phyloP scores from a whole-genome alignment of 2,888 invertebrate species.

The Actias luna region DNA sequence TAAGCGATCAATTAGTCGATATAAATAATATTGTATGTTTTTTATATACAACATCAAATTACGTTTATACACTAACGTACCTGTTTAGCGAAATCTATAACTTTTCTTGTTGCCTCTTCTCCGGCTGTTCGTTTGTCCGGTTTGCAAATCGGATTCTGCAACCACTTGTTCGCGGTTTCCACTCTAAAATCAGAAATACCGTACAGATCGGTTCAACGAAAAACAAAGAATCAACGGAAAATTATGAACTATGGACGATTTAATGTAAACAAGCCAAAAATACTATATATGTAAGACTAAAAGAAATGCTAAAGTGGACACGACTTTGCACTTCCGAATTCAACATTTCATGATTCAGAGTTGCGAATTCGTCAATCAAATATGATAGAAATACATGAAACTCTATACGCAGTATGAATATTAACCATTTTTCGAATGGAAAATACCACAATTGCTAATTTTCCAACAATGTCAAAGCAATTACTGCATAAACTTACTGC shows the following conservation, averaged over 20 bases:
- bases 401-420: neutral
- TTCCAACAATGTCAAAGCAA: too few relatives aligned
- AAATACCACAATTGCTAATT: too few relatives aligned
- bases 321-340: too few relatives aligned
- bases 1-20: neutral
- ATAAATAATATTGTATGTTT: neutral
- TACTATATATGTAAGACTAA: too few relatives aligned
- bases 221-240: neutral
- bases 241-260: neutral
- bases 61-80: conserved; percentile 31
- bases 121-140: conserved; percentile 50
- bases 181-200: conserved; percentile 39
- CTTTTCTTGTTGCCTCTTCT: conserved; percentile 48
- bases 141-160: conserved; percentile 46
- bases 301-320: too few relatives aligned
- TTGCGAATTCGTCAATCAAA: too few relatives aligned
- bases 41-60: neutral
- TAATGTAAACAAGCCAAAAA: neutral
- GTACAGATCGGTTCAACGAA: neutral
- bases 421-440: too few relatives aligned
- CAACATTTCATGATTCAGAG: too few relatives aligned
- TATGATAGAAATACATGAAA: too few relatives aligned
- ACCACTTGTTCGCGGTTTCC: conserved; percentile 62
- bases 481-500: conserved; percentile 55
- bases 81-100: conserved; percentile 57